A percentile compares a stretch with the other conserved stretches of the same genome.
Conservation (phyloP, 2,113 vertebrate species). For the Tachuris rubrigastra region DNA sequence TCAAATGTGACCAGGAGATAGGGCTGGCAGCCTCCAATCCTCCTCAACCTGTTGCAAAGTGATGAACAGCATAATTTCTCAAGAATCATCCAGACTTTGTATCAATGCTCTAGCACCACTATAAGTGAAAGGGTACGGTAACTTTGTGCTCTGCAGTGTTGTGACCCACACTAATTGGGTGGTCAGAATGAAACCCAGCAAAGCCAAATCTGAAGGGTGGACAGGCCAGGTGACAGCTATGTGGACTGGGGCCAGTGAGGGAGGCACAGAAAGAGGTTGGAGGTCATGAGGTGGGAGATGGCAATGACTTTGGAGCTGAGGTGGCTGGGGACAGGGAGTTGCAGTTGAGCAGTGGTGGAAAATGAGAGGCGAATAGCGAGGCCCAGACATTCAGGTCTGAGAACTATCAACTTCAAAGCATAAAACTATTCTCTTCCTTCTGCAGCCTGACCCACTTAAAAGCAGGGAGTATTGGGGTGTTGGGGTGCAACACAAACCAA, state of each 20-base stretch:
- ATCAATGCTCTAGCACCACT: not conserved
- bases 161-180: not conserved
- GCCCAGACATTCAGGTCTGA: not conserved
- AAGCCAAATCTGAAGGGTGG: not conserved
- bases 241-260: rapidly evolving
- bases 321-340: not conserved
- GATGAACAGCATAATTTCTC: not conserved
- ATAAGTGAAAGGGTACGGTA: not conserved
- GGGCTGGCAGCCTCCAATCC: not conserved
- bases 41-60: not conserved
- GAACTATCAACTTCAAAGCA: not conserved
- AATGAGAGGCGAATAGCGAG: not conserved
- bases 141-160: not conserved
- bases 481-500: not conserved
- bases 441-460: not conserved
- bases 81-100: not conserved
- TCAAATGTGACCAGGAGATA: not conserved
- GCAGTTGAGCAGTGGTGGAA: not conserved
- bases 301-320: not conserved
- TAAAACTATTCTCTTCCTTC: not conserved
- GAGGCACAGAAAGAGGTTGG: not conserved
- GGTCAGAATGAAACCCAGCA: not conserved
- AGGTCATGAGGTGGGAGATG: not conserved
- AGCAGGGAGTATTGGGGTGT: not conserved
- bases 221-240: not conserved